phyloP scores from a whole-genome alignment of 1,140 invertebrate species.

The Melitaea cinxia region DNA sequence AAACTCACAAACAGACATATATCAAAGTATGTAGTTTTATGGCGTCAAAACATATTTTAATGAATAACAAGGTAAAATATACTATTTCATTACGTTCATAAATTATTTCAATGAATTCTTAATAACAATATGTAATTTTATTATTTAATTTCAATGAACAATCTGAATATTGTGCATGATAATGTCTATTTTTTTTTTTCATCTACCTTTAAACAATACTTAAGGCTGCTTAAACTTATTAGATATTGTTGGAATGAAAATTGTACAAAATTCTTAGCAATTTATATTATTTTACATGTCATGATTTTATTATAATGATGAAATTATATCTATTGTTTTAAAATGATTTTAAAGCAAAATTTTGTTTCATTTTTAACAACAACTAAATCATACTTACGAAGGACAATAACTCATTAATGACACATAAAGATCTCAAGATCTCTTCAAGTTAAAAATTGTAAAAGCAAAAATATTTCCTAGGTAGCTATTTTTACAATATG shows the following conservation, averaged over 20 bases:
- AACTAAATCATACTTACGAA: background rate
- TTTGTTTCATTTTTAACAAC: constrained; percentile 1
- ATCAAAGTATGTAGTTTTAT: no score
- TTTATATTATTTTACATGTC: constrained; percentile 45
- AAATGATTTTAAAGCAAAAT: constrained; percentile 7
- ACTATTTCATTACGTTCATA: no score
- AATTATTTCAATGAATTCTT: no score
- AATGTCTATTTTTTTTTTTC: background rate
- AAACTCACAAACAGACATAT: no score
- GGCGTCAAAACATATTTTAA: no score
- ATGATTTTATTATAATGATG: constrained; percentile 29
- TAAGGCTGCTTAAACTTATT: constrained; percentile 12
- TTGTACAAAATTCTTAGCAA: constrained; percentile 21
- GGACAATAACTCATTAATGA: background rate
- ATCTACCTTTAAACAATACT: background rate
- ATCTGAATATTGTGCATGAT: background rate
- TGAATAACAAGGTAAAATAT: no score
- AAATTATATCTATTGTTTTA: constrained; percentile 24
- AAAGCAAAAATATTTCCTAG: no score
- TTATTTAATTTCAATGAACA: no score
- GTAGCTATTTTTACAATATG: no score
- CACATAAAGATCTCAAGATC: no score
- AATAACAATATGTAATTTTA: no score
- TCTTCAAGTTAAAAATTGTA: no score
- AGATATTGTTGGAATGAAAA: constrained; percentile 16